Conservation (phyloP, 64 coral and sea anemone species). For the Pocillopora verrucosa region DNA sequence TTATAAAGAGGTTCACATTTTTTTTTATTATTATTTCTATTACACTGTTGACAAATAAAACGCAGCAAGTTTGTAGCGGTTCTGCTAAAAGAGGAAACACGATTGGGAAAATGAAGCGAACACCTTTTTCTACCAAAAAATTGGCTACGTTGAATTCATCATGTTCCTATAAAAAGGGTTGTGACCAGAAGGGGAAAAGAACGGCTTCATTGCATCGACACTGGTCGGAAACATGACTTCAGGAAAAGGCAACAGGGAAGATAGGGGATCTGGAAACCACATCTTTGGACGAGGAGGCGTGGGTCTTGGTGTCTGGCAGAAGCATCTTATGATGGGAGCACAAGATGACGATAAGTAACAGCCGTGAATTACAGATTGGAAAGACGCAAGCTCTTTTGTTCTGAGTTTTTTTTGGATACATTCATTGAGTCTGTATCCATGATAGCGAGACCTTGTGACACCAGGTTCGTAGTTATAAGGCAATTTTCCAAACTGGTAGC, state of each 20-base stretch:
- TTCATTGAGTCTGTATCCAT: not conserved
- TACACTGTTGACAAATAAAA: too few species aligned
- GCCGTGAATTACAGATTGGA: not conserved
- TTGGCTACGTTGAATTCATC: too few species aligned
- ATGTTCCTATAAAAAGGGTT: too few species aligned
- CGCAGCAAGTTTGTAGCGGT: too few species aligned
- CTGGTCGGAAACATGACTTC: not conserved
- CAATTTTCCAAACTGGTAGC: slow-evolving; percentile 36
- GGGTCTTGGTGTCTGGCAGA: not conserved
- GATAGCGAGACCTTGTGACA: not conserved
- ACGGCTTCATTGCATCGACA: not conserved
- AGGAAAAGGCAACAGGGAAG: not conserved
- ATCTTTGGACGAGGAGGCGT: not conserved
- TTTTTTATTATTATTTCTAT: too few species aligned
- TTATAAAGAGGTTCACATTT: too few species aligned
- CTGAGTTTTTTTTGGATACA: not conserved
- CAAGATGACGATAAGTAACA: not conserved
- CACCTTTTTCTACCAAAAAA: too few species aligned
- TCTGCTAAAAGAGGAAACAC: too few species aligned
- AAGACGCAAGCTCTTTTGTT: not conserved
- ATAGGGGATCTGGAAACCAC: not conserved
- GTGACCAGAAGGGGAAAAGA: not conserved
- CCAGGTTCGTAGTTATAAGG: slow-evolving; percentile 43
- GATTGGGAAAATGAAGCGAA: too few species aligned
- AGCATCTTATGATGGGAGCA: not conserved